These are phyloP conservation scores for Illadopsis cleaveri DNA, from an alignment of 2,113 vertebrate genomes.

Conservation along the genomic window DNA sequence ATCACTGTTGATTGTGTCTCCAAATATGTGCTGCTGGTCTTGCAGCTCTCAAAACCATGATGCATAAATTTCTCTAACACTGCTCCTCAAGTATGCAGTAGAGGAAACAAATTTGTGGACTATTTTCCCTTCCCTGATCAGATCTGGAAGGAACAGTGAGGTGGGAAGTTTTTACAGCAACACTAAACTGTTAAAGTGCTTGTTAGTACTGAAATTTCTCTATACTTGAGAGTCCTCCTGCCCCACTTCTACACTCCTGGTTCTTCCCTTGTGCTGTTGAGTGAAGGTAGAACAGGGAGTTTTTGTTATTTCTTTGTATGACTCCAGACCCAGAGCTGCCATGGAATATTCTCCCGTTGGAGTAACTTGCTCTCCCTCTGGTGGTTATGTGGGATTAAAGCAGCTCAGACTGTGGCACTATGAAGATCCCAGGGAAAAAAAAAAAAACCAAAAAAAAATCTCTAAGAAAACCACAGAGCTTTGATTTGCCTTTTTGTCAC, in stretches of 20 bases:
- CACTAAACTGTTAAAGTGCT: neutral
- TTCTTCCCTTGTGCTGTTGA: neutral
- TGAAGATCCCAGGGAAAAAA: neutral
- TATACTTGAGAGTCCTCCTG: neutral
- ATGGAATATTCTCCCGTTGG: neutral
- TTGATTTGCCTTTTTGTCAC: neutral
- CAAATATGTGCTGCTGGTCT: neutral
- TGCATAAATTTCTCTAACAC: neutral
- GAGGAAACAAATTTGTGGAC: neutral
- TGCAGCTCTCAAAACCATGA: neutral
- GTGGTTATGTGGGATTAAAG: neutral
- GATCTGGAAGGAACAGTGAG: neutral
- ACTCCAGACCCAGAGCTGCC: neutral
- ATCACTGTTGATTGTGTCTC: neutral
- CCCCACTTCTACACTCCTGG: neutral
- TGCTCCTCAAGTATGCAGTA: neutral
- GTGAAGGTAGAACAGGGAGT: neutral
- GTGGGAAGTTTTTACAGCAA: neutral
- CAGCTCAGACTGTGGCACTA: neutral
- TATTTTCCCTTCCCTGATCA: neutral
- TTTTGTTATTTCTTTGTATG: neutral
- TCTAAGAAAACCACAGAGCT: neutral
- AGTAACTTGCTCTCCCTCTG: slow-evolving; percentile 48
- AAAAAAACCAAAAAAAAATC: no score
- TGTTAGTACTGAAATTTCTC: neutral